These are phyloP conservation scores for Gryllus longicercus DNA, from an alignment of 2,888 invertebrate genomes.

Conservation along the genomic window DNA sequence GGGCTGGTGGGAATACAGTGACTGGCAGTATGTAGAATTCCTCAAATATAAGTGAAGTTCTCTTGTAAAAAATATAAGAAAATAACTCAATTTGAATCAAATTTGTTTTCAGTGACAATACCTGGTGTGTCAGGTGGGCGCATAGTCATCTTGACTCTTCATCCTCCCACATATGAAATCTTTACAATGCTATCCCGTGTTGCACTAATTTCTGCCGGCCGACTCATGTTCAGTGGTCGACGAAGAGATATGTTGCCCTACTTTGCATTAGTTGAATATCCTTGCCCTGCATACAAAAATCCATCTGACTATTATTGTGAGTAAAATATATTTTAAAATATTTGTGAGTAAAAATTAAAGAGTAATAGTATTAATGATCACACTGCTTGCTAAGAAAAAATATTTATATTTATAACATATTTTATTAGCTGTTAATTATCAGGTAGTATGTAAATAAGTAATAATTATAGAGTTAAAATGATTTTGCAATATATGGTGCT, in stretches of 20 bases:
- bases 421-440: too few species aligned
- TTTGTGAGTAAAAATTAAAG: not conserved
- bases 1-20: slow-evolving; percentile 60
- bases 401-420: too few species aligned
- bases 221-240: slow-evolving; percentile 87
- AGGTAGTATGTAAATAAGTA: too few species aligned
- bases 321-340: slow-evolving; percentile 44
- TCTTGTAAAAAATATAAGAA: too few species aligned
- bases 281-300: slow-evolving; percentile 94
- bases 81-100: too few species aligned
- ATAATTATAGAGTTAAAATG: too few species aligned
- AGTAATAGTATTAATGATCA: too few species aligned
- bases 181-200: slow-evolving; percentile 89
- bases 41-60: not conserved
- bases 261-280: slow-evolving; percentile 86
- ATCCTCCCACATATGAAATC: slow-evolving; percentile 93
- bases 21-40: slow-evolving; percentile 37
- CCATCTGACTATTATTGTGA: slow-evolving; percentile 93
- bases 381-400: too few species aligned
- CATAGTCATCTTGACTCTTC: slow-evolving; percentile 84
- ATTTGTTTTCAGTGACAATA: slow-evolving; percentile 22
- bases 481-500: too few species aligned
- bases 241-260: slow-evolving; percentile 88
- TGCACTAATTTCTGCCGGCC: slow-evolving; percentile 81
- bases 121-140: slow-evolving; percentile 53